Percentiles rank a stretch among this genome's conserved stretches.
These are phyloP conservation scores for Oxystoma pomonae DNA, from an alignment of 2,888 invertebrate species.

Conservation along the genomic window DNA sequence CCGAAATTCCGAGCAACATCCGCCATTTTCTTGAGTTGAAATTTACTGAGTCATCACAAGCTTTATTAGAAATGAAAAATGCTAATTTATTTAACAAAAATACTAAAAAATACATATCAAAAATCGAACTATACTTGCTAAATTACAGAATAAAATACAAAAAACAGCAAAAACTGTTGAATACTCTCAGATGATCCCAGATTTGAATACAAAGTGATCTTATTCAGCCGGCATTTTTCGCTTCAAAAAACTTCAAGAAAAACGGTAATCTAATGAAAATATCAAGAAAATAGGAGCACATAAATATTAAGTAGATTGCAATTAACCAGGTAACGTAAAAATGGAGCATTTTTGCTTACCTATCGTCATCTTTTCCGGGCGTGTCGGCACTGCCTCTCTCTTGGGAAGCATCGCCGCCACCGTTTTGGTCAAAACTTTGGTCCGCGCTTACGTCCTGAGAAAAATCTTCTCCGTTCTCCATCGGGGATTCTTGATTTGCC, in stretches of 20 bases:
- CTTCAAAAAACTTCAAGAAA: neutral
- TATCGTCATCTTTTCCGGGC: constrained; percentile 77
- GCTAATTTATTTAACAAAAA: constrained; percentile 24
- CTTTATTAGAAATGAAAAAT: constrained; percentile 22
- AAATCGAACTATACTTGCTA: constrained; percentile 33
- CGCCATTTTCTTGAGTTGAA: constrained; percentile 32
- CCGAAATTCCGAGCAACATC: constrained; percentile 32
- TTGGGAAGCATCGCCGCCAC: constrained; percentile 63
- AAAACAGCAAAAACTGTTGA: constrained; percentile 24
- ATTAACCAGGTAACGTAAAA: neutral
- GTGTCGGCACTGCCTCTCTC: constrained; percentile 73
- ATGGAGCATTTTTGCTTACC: constrained; percentile 50
- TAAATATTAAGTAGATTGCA: neutral
- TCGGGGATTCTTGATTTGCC: constrained; percentile 62
- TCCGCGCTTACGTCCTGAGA: constrained; percentile 67
- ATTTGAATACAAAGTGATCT: constrained; percentile 20
- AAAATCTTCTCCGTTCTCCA: constrained; percentile 77
- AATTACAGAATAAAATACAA: constrained; percentile 25
- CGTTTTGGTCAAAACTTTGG: constrained; percentile 55
- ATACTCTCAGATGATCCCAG: constrained; percentile 35
- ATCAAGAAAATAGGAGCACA: constrained; percentile 4
- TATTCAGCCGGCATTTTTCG: constrained; percentile 3
- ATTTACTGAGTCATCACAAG: constrained; percentile 26
- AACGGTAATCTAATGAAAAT: neutral
- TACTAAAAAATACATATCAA: constrained; percentile 28